Percentiles rank a stretch among this genome's conserved stretches.
Evolutionary conservation across 37 sponge, comb jelly and placozoan genomes (phyloP).

Genomic region (Aphrocallistes beatrix): DNA sequence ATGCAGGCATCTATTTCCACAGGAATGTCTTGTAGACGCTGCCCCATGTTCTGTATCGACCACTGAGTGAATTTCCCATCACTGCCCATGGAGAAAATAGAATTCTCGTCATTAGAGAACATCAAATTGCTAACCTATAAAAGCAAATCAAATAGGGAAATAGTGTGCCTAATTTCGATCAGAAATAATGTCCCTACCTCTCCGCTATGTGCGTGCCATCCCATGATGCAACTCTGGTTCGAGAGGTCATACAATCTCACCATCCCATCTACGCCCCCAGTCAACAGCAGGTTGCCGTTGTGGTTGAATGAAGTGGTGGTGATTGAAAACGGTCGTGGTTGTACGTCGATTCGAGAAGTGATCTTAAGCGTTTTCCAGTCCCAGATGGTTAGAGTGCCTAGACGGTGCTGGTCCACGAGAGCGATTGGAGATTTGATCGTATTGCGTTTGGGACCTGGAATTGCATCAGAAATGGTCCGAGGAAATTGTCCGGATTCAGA

Average conservation of each 20-base stretch:
- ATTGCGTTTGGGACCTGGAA: not conserved
- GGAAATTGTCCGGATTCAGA: not conserved
- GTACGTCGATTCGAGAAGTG: not conserved
- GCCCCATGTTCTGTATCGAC: slow-evolving; percentile 13
- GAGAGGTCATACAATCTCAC: slow-evolving; percentile 47
- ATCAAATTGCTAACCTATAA: slow-evolving; percentile 53
- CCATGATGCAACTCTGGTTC: slow-evolving; percentile 32
- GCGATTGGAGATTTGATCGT: not conserved
- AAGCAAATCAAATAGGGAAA: not conserved
- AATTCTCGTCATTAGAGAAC: slow-evolving; percentile 86
- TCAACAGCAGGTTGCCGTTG: slow-evolving; percentile 79
- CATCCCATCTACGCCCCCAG: slow-evolving; percentile 85
- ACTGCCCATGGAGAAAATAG: slow-evolving; percentile 68
- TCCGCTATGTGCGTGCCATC: slow-evolving; percentile 71
- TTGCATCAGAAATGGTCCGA: not conserved
- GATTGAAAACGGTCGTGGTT: slow-evolving; percentile 39
- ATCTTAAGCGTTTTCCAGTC: slow-evolving; percentile 16
- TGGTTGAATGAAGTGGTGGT: slow-evolving; percentile 83
- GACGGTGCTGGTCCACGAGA: not conserved
- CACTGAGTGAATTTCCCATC: slow-evolving; percentile 23
- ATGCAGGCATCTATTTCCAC: slow-evolving; percentile 9
- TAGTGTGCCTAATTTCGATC: not conserved
- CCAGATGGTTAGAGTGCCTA: slow-evolving; percentile 1
- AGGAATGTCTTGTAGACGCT: not conserved
- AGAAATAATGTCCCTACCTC: not conserved